Conservation (phyloP, 2,888 invertebrate species). For the Ophraella communa region DNA sequence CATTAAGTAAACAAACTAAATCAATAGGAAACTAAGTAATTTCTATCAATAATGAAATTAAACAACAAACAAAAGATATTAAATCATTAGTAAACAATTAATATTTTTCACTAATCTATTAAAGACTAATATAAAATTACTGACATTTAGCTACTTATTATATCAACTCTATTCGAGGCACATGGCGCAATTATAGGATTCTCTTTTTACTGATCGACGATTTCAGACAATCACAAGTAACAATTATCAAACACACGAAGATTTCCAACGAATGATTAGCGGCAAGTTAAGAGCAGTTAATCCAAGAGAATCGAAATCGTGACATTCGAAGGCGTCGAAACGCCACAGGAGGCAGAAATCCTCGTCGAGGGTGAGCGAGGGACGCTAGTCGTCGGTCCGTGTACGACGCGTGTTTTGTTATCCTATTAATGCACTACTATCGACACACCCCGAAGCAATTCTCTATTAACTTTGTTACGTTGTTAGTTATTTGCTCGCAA, state of each 20-base stretch:
- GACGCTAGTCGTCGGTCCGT: constrained; percentile 23
- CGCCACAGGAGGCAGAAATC: constrained; percentile 8
- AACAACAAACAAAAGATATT: too few relatives aligned
- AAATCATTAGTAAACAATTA: too few relatives aligned
- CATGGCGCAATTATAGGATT: background rate
- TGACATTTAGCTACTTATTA: too few relatives aligned
- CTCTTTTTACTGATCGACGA: too few relatives aligned
- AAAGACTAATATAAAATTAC: too few relatives aligned
- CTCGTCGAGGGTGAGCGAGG: constrained; percentile 9
- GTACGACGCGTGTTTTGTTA: constrained; percentile 37
- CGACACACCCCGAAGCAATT: constrained; percentile 15
- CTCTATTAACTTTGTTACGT: constrained; percentile 59
- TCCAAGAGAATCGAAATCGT: constrained; percentile 25
- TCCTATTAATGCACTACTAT: constrained; percentile 39
- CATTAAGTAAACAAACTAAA: too few relatives aligned
- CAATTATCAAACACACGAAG: constrained; percentile 3
- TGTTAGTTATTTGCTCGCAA: constrained; percentile 59
- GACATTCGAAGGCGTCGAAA: constrained; percentile 28
- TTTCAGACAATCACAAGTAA: background rate
- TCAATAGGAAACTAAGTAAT: too few relatives aligned
- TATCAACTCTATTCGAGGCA: too few relatives aligned
- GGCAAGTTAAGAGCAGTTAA: constrained; percentile 23
- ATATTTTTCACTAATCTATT: too few relatives aligned
- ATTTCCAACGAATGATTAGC: constrained; percentile 14
- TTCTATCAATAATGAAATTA: too few relatives aligned